These are phyloP conservation scores for Thymelicus acteon DNA, from an alignment of 2,888 invertebrate genomes.

Conservation along the genomic window DNA sequence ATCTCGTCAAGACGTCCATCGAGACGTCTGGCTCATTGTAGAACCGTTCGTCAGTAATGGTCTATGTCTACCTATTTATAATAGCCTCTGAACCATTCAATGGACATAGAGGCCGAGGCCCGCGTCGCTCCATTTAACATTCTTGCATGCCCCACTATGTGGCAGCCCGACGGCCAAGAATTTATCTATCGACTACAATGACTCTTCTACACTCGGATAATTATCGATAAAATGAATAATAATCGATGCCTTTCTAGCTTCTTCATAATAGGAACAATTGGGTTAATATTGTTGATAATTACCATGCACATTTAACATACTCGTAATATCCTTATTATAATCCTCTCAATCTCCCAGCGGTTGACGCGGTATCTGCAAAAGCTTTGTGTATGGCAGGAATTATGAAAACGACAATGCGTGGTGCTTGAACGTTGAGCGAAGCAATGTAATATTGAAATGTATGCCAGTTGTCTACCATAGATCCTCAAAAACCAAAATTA, in stretches of 20 bases:
- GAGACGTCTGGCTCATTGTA: constrained; percentile 22
- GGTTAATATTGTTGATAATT: too few relatives aligned
- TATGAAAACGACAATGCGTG: too few relatives aligned
- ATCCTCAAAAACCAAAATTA: too few relatives aligned
- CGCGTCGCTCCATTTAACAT: constrained; percentile 71
- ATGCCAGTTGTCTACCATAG: too few relatives aligned
- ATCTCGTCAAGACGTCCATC: constrained; percentile 29
- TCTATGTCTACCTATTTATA: constrained; percentile 51
- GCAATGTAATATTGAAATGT: too few relatives aligned
- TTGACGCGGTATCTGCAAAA: too few relatives aligned
- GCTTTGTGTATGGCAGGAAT: too few relatives aligned
- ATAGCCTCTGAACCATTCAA: constrained; percentile 65
- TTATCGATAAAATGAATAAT: not conserved
- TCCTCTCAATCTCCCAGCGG: too few relatives aligned
- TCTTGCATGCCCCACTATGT: constrained; percentile 64
- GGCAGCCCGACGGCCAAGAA: constrained; percentile 49
- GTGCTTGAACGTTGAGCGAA: too few relatives aligned
- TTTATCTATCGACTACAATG: constrained; percentile 37
- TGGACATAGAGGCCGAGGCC: constrained; percentile 68
- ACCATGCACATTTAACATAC: too few relatives aligned
- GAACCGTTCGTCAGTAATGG: constrained; percentile 28
- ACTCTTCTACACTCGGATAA: not conserved
- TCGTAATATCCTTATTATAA: too few relatives aligned
- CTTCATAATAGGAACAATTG: not conserved
- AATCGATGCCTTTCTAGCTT: not conserved